A percentile compares a stretch with the other conserved stretches of the same genome.
These are phyloP conservation scores for Polypedilum pembai DNA, from an alignment of 1,140 invertebrate species.

Conservation along the genomic window DNA sequence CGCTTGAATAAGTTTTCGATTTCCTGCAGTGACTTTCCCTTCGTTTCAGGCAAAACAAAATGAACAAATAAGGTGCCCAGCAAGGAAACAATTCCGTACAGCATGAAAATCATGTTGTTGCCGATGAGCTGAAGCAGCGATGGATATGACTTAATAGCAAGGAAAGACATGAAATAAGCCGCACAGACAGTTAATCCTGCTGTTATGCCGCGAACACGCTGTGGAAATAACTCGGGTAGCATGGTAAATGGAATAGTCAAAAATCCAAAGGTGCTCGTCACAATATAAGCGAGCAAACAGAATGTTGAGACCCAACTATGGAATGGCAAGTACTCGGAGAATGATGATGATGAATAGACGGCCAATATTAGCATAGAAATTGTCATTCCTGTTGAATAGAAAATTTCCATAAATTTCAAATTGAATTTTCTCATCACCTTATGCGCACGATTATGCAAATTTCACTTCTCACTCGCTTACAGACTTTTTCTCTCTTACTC, in stretches of 20 bases:
- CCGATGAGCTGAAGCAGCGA: conserved; percentile 50
- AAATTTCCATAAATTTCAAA: conserved; percentile 28
- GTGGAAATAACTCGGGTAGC: conserved; percentile 65
- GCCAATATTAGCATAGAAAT: conserved; percentile 51
- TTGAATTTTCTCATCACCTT: conserved; percentile 20
- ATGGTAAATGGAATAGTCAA: conserved; percentile 64
- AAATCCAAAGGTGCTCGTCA: conserved; percentile 55
- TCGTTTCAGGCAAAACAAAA: conserved; percentile 70
- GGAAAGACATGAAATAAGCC: conserved; percentile 64
- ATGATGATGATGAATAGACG: conserved; percentile 41
- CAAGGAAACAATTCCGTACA: conserved; percentile 60
- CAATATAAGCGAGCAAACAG: conserved; percentile 52
- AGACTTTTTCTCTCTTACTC: too few relatives aligned
- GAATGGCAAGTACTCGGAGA: conserved; percentile 33
- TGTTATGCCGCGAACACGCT: conserved; percentile 56
- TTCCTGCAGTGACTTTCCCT: conserved; percentile 64
- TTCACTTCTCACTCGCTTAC: background rate
- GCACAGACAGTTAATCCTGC: conserved; percentile 56
- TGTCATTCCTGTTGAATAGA: conserved; percentile 44
- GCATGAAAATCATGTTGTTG: conserved; percentile 56
- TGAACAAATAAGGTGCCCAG: conserved; percentile 60
- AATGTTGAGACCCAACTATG: conserved; percentile 45
- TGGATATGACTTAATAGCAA: conserved; percentile 65
- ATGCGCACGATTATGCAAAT: conserved; percentile 17
- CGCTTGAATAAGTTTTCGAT: conserved; percentile 54